Percentiles rank a stretch among this genome's conserved stretches.
Conservation (phyloP, 2,888 invertebrate genomes). For the Mythimna loreyi region DNA sequence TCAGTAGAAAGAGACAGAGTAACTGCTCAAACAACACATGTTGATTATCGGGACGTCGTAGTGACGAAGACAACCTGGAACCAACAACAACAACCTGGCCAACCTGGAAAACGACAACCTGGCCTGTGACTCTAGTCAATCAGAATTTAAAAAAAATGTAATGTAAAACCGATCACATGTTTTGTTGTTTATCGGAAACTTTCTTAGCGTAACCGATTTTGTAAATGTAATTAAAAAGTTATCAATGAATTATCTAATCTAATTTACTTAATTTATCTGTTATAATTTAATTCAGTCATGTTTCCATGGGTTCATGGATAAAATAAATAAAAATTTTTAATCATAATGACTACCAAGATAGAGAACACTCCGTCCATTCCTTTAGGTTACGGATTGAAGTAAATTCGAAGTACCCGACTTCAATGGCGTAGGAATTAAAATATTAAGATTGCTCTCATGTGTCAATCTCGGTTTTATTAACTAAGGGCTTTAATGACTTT, state of each 20-base stretch:
- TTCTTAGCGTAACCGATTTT: no score
- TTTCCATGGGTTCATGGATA: no score
- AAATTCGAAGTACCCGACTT: constrained; percentile 8
- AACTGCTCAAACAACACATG: neutral
- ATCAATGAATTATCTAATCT: no score
- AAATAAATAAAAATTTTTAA: no score
- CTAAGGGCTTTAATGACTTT: no score
- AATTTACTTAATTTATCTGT: no score
- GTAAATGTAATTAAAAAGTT: no score
- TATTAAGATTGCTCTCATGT: constrained; percentile 10
- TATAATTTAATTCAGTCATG: no score
- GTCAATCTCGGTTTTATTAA: constrained; percentile 8
- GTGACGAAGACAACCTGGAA: neutral
- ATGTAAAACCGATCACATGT: no score
- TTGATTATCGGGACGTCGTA: neutral
- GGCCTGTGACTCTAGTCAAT: neutral
- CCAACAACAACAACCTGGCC: no score
- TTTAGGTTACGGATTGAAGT: neutral
- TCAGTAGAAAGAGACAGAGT: neutral
- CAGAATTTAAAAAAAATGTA: neutral
- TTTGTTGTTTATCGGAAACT: neutral
- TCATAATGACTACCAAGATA: no score
- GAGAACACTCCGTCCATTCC: neutral
- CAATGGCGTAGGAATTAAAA: constrained; percentile 31
- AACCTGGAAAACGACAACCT: no score